phyloP scores from a whole-genome alignment of 30 jellyfish, hydroid and myxozoan species.

The Sanderia malayensis region DNA sequence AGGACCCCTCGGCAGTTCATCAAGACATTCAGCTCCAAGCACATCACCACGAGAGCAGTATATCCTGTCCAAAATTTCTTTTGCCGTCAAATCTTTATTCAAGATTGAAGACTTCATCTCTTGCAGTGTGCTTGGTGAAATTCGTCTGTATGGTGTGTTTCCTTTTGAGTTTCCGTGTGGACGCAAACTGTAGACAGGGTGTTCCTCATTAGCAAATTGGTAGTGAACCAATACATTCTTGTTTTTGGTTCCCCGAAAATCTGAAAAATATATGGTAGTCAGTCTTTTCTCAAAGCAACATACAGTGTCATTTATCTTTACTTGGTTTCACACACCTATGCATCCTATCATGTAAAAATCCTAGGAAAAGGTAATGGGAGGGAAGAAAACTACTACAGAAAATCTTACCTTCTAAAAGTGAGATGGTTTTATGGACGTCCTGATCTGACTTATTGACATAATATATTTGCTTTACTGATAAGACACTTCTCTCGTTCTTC shows the following conservation, averaged over 20 bases:
- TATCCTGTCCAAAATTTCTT: neutral
- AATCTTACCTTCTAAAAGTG: neutral
- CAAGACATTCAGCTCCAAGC: constrained; percentile 6
- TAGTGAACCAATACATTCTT: neutral
- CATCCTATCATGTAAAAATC: too few species aligned
- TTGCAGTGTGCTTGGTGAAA: neutral
- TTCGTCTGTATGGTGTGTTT: neutral
- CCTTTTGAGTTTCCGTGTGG: constrained; percentile 9
- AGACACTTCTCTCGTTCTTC: neutral
- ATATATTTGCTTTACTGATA: neutral
- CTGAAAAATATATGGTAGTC: neutral
- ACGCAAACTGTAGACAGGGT: neutral
- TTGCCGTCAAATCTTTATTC: neutral
- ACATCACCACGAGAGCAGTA: constrained; percentile 7
- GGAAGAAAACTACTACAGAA: neutral
- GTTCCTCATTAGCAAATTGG: neutral
- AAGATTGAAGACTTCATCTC: neutral
- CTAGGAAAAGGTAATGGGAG: too few species aligned
- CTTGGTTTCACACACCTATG: too few species aligned
- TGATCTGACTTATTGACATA: neutral
- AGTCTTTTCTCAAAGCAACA: too few species aligned
- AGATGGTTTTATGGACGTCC: neutral
- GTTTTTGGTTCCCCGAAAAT: neutral
- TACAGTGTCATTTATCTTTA: too few species aligned
- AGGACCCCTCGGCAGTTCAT: constrained; percentile 8